Percentiles rank a stretch among this genome's conserved stretches.
Evolutionary conservation across 1,140 invertebrate species (phyloP).

Genomic region (Heliothis subflexa): DNA sequence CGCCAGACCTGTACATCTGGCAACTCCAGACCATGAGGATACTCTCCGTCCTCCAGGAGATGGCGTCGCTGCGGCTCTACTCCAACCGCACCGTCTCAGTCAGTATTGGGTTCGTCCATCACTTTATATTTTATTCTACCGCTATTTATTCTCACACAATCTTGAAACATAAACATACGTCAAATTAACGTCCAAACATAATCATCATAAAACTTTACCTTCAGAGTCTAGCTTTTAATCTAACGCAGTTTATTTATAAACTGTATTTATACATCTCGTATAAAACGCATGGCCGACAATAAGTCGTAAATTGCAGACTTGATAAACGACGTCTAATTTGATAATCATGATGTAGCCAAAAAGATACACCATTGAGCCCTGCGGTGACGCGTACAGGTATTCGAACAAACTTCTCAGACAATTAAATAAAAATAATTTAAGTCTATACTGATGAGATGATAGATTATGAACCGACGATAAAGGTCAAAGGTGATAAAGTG

Average conservation of each 20-base stretch:
- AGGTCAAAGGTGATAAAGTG: too few relatives aligned
- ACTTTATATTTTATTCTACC: constrained; percentile 46
- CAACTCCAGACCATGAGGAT: constrained; percentile 87
- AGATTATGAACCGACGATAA: too few relatives aligned
- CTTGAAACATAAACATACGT: constrained; percentile 15
- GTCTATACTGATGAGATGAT: too few relatives aligned
- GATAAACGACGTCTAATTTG: constrained; percentile 13
- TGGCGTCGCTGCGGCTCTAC: constrained; percentile 87
- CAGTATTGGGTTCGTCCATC: constrained; percentile 86
- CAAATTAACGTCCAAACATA: constrained; percentile 22
- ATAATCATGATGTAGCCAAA: constrained; percentile 15
- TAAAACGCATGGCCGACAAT: constrained; percentile 15
- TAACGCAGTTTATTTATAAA: constrained; percentile 4
- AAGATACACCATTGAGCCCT: not conserved
- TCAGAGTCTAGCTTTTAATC: not conserved
- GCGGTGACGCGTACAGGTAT: not conserved
- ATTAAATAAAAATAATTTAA: not conserved
- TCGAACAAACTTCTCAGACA: not conserved
- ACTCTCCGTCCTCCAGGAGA: constrained; percentile 87
- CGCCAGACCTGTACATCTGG: constrained; percentile 88
- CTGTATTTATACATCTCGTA: constrained; percentile 19
- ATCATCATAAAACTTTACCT: constrained; percentile 19
- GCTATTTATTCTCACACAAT: constrained; percentile 12
- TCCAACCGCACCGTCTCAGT: constrained; percentile 87
- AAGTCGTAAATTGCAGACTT: constrained; percentile 18